A percentile compares a stretch with the other conserved stretches of the same genome.
These are phyloP conservation scores for Aphidius gifuensis DNA, from an alignment of 1,140 invertebrate genomes.

Conservation along the genomic window DNA sequence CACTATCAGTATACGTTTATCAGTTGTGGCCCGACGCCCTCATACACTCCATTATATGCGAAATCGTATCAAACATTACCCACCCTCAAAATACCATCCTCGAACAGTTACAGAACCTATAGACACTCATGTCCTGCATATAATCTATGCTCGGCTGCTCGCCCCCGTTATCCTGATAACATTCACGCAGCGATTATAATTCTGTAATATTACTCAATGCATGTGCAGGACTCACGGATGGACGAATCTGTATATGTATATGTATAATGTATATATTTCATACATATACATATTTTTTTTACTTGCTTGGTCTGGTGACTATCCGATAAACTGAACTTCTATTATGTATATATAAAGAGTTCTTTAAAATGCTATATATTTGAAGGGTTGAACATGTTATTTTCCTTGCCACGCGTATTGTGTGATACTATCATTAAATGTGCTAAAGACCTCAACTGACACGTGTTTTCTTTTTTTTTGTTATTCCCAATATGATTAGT, in stretches of 20 bases:
- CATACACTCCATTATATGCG: slow-evolving; percentile 21
- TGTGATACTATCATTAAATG: too few species aligned
- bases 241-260: slow-evolving; percentile 8
- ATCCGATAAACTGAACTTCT: too few species aligned
- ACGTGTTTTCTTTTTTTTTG: too few species aligned
- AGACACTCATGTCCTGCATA: not conserved
- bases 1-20: slow-evolving; percentile 15
- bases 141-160: slow-evolving; percentile 42
- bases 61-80: slow-evolving; percentile 17
- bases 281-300: too few species aligned
- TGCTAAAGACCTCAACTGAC: too few species aligned
- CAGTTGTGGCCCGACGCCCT: slow-evolving; percentile 15
- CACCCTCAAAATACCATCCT: not conserved
- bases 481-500: too few species aligned
- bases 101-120: not conserved
- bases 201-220: slow-evolving; percentile 45
- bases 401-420: too few species aligned
- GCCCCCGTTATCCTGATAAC: slow-evolving; percentile 42
- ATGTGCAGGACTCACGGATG: slow-evolving; percentile 24
- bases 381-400: too few species aligned
- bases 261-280: too few species aligned
- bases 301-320: too few species aligned
- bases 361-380: too few species aligned
- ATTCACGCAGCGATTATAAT: slow-evolving; percentile 43
- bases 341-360: too few species aligned